Evolutionary conservation across 2,888 invertebrate genomes (phyloP).

Genomic region (Macrosoma leucophasiata): DNA sequence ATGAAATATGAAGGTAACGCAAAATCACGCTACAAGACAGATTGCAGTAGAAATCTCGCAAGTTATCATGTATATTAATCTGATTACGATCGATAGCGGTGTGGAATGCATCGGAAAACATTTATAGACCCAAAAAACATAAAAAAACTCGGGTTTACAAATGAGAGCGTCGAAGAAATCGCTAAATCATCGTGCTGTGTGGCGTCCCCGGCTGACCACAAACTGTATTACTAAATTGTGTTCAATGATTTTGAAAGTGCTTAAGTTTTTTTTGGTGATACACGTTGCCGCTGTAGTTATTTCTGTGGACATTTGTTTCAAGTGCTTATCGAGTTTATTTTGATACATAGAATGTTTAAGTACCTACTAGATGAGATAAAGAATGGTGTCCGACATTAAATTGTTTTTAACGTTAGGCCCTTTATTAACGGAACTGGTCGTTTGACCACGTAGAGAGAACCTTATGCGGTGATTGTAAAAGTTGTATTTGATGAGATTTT

Average conservation of each 20-base stretch:
- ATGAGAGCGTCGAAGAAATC: slow-evolving; percentile 45
- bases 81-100: slow-evolving; percentile 42
- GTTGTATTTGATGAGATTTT: too few species aligned
- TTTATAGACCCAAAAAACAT: slow-evolving; percentile 50
- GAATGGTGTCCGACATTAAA: too few species aligned
- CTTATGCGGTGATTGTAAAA: too few species aligned
- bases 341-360: too few species aligned
- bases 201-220: slow-evolving; percentile 43
- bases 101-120: slow-evolving; percentile 50
- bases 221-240: slow-evolving; percentile 43
- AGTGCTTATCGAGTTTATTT: too few species aligned
- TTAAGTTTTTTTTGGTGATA: slow-evolving; percentile 4
- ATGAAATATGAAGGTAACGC: too few species aligned
- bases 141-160: slow-evolving; percentile 40
- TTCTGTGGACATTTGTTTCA: not conserved
- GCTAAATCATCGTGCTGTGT: slow-evolving; percentile 55
- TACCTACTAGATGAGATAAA: too few species aligned
- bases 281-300: not conserved
- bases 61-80: slow-evolving; percentile 37
- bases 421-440: too few species aligned
- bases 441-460: too few species aligned
- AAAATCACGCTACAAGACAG: too few species aligned
- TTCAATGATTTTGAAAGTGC: slow-evolving; percentile 43
- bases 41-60: not conserved
- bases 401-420: too few species aligned